Evolutionary conservation across 2,113 vertebrate species (phyloP).

Genomic region (Butorides virescens): DNA sequence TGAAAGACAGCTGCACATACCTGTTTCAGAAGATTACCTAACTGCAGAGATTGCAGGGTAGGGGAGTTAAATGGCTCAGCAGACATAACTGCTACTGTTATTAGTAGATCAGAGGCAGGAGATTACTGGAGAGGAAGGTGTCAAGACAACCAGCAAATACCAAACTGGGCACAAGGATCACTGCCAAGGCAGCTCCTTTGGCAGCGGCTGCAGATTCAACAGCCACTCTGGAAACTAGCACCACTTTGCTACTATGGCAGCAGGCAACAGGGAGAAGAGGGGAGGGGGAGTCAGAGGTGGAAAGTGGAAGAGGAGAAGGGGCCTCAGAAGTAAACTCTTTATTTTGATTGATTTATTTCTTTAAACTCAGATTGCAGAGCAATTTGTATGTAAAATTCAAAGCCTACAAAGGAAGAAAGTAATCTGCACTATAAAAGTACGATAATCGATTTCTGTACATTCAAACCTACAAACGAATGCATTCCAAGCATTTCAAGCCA

Average conservation of each 20-base stretch:
- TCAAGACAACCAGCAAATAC: background rate
- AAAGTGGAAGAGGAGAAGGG: background rate
- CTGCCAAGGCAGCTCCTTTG: background rate
- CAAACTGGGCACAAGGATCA: background rate
- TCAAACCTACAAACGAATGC: background rate
- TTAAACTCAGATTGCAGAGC: background rate
- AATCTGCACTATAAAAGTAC: background rate
- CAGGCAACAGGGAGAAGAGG: background rate
- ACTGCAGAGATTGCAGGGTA: background rate
- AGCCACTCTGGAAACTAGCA: background rate
- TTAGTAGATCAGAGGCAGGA: background rate
- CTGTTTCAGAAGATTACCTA: background rate
- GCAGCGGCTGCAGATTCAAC: background rate
- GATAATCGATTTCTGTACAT: background rate
- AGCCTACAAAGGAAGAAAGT: background rate
- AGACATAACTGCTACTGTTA: background rate
- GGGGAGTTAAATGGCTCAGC: background rate
- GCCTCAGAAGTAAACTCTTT: background rate
- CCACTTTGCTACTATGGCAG: background rate
- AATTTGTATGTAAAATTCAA: background rate
- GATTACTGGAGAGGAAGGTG: background rate
- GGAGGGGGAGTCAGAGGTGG: background rate
- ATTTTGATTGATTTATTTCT: background rate
- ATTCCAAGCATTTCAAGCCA: background rate
- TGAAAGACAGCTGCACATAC: background rate